Evolutionary conservation across 2,113 vertebrate genomes (phyloP).

Genomic region (Malaclemys terrapin): DNA sequence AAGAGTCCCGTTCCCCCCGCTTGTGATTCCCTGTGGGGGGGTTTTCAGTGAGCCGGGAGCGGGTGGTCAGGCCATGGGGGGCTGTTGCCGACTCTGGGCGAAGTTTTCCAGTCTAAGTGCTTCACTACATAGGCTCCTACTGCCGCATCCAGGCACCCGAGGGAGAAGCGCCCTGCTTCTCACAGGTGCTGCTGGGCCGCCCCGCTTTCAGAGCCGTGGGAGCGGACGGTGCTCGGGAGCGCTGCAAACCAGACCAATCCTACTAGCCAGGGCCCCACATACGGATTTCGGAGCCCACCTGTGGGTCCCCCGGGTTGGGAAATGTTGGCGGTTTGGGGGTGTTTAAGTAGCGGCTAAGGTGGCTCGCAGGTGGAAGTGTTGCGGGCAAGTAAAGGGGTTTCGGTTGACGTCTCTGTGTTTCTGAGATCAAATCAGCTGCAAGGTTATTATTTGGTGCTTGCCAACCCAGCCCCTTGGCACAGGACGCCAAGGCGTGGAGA

Average conservation of each 20-base stretch:
- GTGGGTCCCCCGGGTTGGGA: background rate
- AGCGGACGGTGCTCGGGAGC: background rate
- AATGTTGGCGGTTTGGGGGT: background rate
- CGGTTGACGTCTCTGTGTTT: background rate
- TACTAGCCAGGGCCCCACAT: rapidly evolving
- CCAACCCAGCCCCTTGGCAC: too few species aligned
- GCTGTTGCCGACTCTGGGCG: too few species aligned
- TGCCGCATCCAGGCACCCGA: too few species aligned
- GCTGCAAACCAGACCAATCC: background rate
- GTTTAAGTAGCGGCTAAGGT: background rate
- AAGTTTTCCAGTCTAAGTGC: background rate
- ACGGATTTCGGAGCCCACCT: too few species aligned
- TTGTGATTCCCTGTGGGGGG: background rate
- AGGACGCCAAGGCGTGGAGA: background rate
- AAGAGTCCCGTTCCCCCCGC: too few species aligned
- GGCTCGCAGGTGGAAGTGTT: background rate
- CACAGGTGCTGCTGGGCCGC: too few species aligned
- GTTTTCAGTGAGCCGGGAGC: background rate
- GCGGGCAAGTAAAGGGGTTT: background rate
- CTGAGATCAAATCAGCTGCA: background rate
- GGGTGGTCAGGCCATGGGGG: background rate
- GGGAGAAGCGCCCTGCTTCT: background rate
- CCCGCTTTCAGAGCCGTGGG: background rate
- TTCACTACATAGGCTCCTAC: too few species aligned
- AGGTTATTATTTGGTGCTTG: background rate